Base-by-base conservation (phyloP, 2,113 vertebrate genomes). In the Pseudorectes ferrugineus region DNA sequence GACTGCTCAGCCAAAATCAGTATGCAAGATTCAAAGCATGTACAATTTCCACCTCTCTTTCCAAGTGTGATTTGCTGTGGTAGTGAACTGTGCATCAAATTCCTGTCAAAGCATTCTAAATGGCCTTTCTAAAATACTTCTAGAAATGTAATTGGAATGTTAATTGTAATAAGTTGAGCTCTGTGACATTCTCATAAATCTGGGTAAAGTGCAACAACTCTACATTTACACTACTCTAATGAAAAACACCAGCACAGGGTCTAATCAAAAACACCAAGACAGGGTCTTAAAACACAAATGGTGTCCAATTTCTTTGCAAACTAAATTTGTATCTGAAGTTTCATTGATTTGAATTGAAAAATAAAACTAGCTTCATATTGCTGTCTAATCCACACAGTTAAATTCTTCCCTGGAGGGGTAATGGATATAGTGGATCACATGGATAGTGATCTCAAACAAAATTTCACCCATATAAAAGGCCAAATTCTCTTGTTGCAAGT, bases 111-210 rank as follows among this genome's bases (percentile, higher is more conserved):
- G 25, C 23, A 49, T 92, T 84, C 73, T 92, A 77, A 94, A 92
- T 71, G 46, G 59, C 33, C 35, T 87, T 93, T 74, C 63, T 86
- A 58, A 94, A 94, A 83, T 84, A 77, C 38, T 81, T 91, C 43
- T 87, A 51, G 83, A 88, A 86, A 73, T 77, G 33, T 91, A 92
- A 94, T 91, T 89, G 68, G 59, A 91, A 71, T 78, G 68, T 94
- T 96, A 95, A 93, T 85, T 95, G 89, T 58, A 80, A 62, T 79
- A 92, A 62, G 58, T 66, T 88, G 79, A 92, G 79, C 79, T 91
- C 71, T 83, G 22, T 93, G 75, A 83, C 75, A 68, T 76, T 86
- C 72, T 72, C 58, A 70, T 92, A 86, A 92, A 95, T 92, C 83
- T 75, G n/a, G 8, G 15, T 70, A 66, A 85, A 94, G 33, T 7